Percentiles rank a stretch among this genome's conserved stretches.
Evolutionary conservation across 1,140 invertebrate species (phyloP).

Genomic region (Caenorhabditis brenneri): DNA sequence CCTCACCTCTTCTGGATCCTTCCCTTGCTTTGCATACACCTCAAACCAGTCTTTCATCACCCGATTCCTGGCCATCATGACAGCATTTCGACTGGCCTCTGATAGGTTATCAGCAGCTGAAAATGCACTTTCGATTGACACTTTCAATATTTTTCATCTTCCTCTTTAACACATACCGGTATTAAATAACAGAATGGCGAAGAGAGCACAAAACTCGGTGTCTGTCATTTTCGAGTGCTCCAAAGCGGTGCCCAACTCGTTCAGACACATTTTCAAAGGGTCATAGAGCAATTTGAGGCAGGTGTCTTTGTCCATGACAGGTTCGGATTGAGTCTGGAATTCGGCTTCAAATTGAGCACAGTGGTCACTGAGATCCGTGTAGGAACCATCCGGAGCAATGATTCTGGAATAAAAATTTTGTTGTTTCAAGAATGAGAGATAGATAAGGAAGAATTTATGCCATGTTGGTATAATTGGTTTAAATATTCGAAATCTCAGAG

Average conservation of each 20-base stretch:
- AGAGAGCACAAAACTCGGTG: slow-evolving; percentile 28
- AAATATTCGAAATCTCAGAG: too few species aligned
- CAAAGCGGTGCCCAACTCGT: background rate
- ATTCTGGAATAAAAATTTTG: background rate
- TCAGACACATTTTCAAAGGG: background rate
- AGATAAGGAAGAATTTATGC: too few species aligned
- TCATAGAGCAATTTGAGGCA: slow-evolving; percentile 16
- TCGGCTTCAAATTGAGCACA: background rate
- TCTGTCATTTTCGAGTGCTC: slow-evolving; percentile 28
- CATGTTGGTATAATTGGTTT: too few species aligned
- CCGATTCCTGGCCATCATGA: slow-evolving; percentile 15
- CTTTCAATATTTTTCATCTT: background rate
- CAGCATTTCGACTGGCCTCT: background rate
- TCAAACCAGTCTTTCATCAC: slow-evolving; percentile 33
- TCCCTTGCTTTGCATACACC: slow-evolving; percentile 5
- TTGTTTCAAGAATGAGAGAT: too few species aligned
- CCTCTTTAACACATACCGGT: background rate
- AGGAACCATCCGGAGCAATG: slow-evolving; percentile 8
- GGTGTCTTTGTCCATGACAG: slow-evolving; percentile 1
- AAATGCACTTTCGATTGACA: slow-evolving; percentile 21
- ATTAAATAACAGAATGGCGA: slow-evolving; percentile 28
- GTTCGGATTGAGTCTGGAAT: background rate
- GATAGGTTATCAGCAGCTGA: slow-evolving; percentile 35
- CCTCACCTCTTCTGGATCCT: background rate
- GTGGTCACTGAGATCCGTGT: background rate